Evolutionary conservation across 2,797 vertebrate species (phyloP), one percentile per base, ranked within the genome.

Genomic region (Oryzias dopingdopingensis): DNA sequence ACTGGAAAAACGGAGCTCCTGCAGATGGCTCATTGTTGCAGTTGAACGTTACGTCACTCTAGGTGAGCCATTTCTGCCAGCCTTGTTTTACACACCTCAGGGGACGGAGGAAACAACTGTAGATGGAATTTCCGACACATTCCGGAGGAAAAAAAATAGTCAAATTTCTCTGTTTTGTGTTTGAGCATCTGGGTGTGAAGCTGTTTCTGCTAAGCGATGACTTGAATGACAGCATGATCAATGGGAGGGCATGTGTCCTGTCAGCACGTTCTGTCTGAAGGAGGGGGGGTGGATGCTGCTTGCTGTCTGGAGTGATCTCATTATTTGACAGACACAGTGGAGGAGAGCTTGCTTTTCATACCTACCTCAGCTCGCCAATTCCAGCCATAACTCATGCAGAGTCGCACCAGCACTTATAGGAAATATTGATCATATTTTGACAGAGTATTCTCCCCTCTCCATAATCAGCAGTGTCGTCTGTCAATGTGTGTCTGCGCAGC

Each of bases 401-500:
- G 83, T 79, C 56, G 79, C 43, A 4, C 43, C 37, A 72, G 72
- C 82, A 80, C 81, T 83, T 86, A 86, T 80, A 77, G 81, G 72
- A 76, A 68, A 70, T 90, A 91, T 90, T 84, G 90, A 91, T 90
- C 83, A 75, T 67, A 65, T 82, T 88, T 88, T 86, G 83, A 90
- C 84, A 65, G 72, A 90, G 80, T 86, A 82, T 80, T 83, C 78
- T 74, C 83, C 70, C 75, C 70, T 84, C 80, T 81, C 78, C 71
- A 76, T 80, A 83, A 87, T 88, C 83, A 81, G 83, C 74, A 53
- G 72, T 48, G 74, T 67, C 72, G 81, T 68, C 59, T 41, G 68
- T 67, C 67, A 15, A 51, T 1, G 22, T 37, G n/a, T 45, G 56
- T 64, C 59, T 52, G 64, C 44, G 63, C 76, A 53, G 64, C 67